phyloP scores from a whole-genome alignment of 1,140 invertebrate species.

The Zaprionus ornatus region DNA sequence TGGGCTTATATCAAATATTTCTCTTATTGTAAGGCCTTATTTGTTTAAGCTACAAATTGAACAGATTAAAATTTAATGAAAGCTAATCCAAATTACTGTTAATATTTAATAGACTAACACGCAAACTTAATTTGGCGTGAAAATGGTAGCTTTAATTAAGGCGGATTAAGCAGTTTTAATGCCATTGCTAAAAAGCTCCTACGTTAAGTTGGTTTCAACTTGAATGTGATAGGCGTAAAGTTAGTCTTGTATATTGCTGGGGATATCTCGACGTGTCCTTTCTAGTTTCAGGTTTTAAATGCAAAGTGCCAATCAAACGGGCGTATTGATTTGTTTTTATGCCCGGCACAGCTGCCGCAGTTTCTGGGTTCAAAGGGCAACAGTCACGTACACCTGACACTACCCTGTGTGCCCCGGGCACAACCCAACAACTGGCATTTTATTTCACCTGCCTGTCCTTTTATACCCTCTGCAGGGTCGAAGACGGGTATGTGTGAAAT shows the following conservation, averaged over 20 bases:
- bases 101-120: neutral
- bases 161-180: neutral
- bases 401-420: constrained; percentile 29
- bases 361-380: constrained; percentile 32
- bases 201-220: neutral
- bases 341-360: constrained; percentile 32
- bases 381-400: constrained; percentile 67
- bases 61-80: neutral
- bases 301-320: constrained; percentile 74
- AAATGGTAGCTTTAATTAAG: neutral
- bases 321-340: constrained; percentile 66
- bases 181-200: neutral
- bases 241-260: neutral
- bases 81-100: neutral
- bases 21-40: neutral
- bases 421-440: constrained; percentile 53
- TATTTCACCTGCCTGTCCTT: constrained; percentile 65
- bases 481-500: neutral
- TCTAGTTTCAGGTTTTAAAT: constrained; percentile 64
- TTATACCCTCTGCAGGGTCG: neutral
- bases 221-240: too few species aligned
- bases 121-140: neutral
- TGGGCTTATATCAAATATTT: neutral
- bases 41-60: neutral
- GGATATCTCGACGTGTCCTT: neutral